phyloP scores from a whole-genome alignment of 2,797 vertebrate genomes.

The Sebastes matsubarae region DNA sequence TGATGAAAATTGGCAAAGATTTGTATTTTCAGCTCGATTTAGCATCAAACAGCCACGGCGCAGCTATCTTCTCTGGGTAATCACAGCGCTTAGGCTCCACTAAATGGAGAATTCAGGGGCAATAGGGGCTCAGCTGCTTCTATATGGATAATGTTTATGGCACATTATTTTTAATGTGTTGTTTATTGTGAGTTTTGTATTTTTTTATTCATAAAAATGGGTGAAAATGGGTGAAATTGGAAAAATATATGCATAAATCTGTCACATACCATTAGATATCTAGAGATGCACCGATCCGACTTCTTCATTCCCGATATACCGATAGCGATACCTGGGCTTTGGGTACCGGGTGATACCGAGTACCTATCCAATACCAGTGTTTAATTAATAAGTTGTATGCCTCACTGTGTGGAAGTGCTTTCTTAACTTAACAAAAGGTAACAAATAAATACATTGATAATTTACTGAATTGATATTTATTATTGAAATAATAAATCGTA shows the following conservation, averaged over 20 bases:
- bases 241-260: background rate
- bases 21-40: conserved; percentile 77
- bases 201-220: background rate
- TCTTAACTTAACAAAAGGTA: no score
- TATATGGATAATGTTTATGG: background rate
- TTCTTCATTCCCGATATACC: no score
- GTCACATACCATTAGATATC: background rate
- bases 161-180: background rate
- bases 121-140: background rate
- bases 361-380: no score
- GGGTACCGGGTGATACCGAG: no score
- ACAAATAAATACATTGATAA: no score
- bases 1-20: conserved; percentile 44
- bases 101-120: conserved; percentile 7
- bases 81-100: conserved; percentile 7
- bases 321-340: no score
- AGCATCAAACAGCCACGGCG: conserved; percentile 48
- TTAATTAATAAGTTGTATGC: no score
- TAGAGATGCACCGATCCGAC: no score
- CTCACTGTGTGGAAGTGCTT: no score
- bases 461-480: no score
- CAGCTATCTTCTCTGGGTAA: conserved; percentile 37
- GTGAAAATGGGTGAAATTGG: background rate
- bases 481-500: no score
- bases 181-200: background rate